phyloP scores from a whole-genome alignment of 2,113 vertebrate genomes.

The Gorsachius goisagi region DNA sequence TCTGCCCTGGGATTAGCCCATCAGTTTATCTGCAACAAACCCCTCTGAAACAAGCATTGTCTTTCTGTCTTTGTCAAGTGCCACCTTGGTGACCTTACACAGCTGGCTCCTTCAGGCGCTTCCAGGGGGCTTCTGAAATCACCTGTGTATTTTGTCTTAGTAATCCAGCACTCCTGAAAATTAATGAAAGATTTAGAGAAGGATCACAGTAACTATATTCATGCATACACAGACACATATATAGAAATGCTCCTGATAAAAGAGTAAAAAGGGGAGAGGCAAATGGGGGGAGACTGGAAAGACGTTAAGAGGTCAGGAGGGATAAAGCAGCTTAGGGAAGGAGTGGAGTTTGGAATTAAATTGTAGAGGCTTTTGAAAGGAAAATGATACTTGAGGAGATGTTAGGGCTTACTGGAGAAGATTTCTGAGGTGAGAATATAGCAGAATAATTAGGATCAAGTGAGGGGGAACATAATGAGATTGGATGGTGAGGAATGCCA shows the following conservation, averaged over 20 bases:
- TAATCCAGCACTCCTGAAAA: not conserved
- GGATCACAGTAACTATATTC: not conserved
- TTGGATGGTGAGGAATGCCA: conserved; percentile 1
- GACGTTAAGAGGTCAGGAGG: not conserved
- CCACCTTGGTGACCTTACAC: not conserved
- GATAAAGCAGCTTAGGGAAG: not conserved
- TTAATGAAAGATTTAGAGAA: not conserved
- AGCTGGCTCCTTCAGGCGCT: not conserved
- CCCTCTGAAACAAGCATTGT: too few species aligned
- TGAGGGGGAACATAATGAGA: conserved; percentile 27
- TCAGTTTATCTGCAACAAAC: not conserved
- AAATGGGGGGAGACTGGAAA: not conserved
- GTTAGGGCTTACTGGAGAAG: not conserved
- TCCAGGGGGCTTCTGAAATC: not conserved
- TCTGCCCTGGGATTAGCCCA: not conserved
- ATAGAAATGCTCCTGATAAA: not conserved
- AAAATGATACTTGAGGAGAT: conserved; percentile 5
- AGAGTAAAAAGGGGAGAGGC: not conserved
- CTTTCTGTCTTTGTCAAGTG: not conserved
- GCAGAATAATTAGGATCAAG: conserved; percentile 43
- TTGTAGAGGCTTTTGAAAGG: conserved; percentile 5
- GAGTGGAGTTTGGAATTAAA: not conserved
- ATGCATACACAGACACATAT: not conserved
- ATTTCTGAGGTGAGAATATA: conserved; percentile 5
- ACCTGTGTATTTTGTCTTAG: not conserved